phyloP scores from a whole-genome alignment of 1,140 invertebrate species.

The Drosophila auraria region DNA sequence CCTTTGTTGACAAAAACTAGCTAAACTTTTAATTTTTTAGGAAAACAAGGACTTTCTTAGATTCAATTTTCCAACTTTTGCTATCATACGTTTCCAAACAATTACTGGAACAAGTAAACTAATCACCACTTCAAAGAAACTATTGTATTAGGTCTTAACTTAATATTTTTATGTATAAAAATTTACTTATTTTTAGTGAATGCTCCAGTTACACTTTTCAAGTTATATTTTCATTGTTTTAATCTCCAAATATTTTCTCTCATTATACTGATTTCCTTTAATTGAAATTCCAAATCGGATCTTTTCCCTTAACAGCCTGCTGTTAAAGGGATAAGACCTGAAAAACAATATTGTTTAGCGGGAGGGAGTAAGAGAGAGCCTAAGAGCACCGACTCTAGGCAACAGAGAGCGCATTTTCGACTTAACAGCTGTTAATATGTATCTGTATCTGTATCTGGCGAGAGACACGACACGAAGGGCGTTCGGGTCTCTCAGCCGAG shows the following conservation, averaged over 20 bases:
- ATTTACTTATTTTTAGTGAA: too few species aligned
- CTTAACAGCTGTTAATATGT: slow-evolving; percentile 5
- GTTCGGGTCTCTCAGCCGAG: slow-evolving; percentile 14
- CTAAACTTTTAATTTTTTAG: too few species aligned
- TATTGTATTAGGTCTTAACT: too few species aligned
- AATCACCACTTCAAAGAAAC: too few species aligned
- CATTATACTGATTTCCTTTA: neutral
- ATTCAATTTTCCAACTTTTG: too few species aligned
- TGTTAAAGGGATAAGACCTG: neutral
- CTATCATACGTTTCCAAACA: too few species aligned
- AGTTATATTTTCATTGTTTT: neutral
- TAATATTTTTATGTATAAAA: too few species aligned
- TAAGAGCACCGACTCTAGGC: neutral
- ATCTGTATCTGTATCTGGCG: slow-evolving; percentile 7
- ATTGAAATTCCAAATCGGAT: neutral
- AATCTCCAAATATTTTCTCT: neutral
- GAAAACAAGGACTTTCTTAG: too few species aligned
- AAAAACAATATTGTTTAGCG: neutral
- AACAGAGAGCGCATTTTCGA: neutral
- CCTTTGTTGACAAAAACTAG: too few species aligned
- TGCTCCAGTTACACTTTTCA: too few species aligned
- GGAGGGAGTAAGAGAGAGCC: neutral
- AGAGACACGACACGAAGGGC: slow-evolving; percentile 3
- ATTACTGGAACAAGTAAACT: too few species aligned
- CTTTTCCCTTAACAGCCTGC: neutral